These are phyloP conservation scores for Lophotriccus pileatus DNA, from an alignment of 2,797 vertebrate genomes.

Conservation along the genomic window DNA sequence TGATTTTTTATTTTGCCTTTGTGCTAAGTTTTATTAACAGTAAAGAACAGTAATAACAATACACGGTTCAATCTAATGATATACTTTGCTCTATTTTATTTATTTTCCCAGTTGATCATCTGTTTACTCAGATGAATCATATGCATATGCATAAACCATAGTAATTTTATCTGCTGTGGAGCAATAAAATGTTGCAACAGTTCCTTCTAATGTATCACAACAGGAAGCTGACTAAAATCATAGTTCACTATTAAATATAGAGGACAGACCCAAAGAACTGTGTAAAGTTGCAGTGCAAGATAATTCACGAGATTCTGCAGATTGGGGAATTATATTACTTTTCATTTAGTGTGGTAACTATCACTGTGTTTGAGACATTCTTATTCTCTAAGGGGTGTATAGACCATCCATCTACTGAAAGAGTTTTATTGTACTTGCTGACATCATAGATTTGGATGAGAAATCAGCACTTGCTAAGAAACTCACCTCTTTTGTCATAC, in stretches of 20 bases:
- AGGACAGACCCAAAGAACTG: not conserved
- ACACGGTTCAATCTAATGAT: not conserved
- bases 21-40: not conserved
- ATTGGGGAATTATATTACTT: not conserved
- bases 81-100: not conserved
- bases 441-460: fast-evolving
- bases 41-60: not conserved
- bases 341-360: not conserved
- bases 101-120: not conserved
- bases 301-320: not conserved
- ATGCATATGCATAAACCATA: not conserved
- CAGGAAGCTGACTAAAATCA: not conserved
- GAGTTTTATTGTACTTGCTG: not conserved
- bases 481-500: not conserved
- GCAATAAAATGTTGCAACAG: not conserved
- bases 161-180: not conserved
- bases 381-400: not conserved
- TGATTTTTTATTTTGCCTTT: not conserved
- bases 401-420: not conserved
- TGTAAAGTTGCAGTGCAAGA: not conserved
- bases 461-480: not conserved
- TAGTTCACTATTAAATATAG: not conserved
- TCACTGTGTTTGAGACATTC: not conserved
- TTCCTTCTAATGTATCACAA: not conserved
- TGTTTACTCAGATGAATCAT: not conserved